phyloP scores from a whole-genome alignment of 2,797 vertebrate genomes.

The Neomorphus geoffroyi region DNA sequence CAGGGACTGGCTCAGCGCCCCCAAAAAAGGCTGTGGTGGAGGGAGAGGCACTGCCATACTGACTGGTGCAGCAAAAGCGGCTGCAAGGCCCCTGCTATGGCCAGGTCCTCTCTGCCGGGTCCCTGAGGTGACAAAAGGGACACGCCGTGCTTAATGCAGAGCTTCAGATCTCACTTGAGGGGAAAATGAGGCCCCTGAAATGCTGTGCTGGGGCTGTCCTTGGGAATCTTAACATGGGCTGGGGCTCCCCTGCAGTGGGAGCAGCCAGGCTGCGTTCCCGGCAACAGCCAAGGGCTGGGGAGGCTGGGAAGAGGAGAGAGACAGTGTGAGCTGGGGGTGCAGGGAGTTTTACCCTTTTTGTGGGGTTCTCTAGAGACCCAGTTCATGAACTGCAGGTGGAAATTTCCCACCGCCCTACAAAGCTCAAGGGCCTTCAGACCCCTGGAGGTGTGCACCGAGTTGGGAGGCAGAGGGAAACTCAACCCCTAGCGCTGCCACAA shows the following conservation, averaged over 20 bases:
- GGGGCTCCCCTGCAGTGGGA: background rate
- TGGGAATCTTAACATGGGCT: rapidly evolving
- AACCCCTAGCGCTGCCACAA: background rate
- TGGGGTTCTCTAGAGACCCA: background rate
- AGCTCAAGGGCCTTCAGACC: background rate
- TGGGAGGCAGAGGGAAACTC: background rate
- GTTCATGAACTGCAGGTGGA: background rate
- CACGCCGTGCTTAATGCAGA: background rate
- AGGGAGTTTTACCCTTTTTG: background rate
- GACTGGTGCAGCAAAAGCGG: background rate
- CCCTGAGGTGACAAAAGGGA: background rate
- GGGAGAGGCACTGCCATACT: rapidly evolving
- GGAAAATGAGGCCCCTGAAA: rapidly evolving
- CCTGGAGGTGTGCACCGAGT: background rate
- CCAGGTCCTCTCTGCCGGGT: background rate
- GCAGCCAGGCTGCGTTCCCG: background rate
- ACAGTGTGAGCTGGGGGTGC: rapidly evolving
- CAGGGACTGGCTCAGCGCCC: background rate
- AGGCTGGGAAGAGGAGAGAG: background rate
- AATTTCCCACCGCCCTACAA: background rate
- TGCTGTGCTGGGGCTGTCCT: background rate
- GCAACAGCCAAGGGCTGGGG: rapidly evolving
- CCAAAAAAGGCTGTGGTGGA: background rate
- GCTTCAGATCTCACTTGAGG: background rate
- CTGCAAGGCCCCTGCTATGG: rapidly evolving